These are phyloP conservation scores for Sinocyclocheilus maitianheensis DNA, from an alignment of 2,113 vertebrate species.

Conservation along the genomic window DNA sequence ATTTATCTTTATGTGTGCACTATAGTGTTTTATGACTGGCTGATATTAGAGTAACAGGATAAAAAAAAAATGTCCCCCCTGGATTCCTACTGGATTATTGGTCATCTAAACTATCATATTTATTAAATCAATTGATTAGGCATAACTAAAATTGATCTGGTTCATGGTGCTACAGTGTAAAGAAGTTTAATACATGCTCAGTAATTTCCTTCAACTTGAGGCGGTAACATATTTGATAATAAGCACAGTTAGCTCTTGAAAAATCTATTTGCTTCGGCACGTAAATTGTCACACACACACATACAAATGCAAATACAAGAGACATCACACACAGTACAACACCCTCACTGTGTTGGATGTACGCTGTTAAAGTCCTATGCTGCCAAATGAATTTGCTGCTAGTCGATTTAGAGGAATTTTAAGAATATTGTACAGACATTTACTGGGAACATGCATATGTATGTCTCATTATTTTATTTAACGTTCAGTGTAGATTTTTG, in stretches of 20 bases:
- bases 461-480: not conserved
- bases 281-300: not conserved
- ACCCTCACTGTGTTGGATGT: not conserved
- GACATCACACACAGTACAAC: not conserved
- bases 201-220: not conserved
- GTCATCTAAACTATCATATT: not conserved
- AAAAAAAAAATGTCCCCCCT: not conserved
- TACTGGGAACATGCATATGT: not conserved
- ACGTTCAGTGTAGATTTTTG: constrained; percentile 2
- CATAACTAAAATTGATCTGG: not conserved
- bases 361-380: not conserved
- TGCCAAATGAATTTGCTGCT: not conserved
- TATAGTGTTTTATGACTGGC: not conserved
- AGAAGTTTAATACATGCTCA: not conserved
- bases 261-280: not conserved
- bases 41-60: not conserved
- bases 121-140: not conserved
- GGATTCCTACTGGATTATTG: not conserved
- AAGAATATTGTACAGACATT: not conserved
- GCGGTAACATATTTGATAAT: not conserved
- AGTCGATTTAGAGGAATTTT: not conserved
- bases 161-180: not conserved
- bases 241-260: constrained; percentile 13
- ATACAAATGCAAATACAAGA: not conserved
- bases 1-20: not conserved